Conservation (phyloP, 1,140 invertebrate genomes). For the Carposina sasakii region DNA sequence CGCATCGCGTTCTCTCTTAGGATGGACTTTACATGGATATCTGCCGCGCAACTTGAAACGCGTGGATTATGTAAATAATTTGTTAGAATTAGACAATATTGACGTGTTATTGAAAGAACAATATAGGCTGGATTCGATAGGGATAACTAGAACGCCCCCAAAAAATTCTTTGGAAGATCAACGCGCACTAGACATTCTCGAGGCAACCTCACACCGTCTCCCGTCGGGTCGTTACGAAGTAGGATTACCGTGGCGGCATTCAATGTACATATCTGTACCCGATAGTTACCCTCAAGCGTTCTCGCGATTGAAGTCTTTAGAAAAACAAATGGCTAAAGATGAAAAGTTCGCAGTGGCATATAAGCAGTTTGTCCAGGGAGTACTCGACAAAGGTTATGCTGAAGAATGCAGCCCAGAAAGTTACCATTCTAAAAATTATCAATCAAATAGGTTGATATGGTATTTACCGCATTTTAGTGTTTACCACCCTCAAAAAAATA, state of each 20-base stretch:
- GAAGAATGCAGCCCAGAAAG: conserved; percentile 1
- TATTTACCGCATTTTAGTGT: conserved; percentile 13
- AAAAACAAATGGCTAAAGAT: background rate
- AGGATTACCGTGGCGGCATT: conserved; percentile 3
- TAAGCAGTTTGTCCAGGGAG: background rate
- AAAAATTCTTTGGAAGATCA: background rate
- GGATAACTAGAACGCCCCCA: conserved; percentile 8
- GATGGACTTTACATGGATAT: conserved; percentile 20
- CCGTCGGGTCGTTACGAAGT: conserved; percentile 8
- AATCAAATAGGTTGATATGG: background rate
- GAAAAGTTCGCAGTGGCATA: background rate
- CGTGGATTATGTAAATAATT: conserved; percentile 12
- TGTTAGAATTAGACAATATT: background rate
- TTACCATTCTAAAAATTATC: background rate
- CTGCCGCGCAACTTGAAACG: conserved; percentile 3
- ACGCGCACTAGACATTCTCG: conserved; percentile 11
- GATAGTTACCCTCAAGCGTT: conserved; percentile 7
- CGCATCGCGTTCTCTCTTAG: conserved; percentile 14
- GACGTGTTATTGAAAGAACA: conserved; percentile 13
- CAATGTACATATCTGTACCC: background rate
- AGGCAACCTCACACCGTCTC: background rate
- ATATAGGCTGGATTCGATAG: conserved; percentile 22
- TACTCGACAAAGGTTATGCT: conserved; percentile 7
- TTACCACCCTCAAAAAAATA: conserved; percentile 12
- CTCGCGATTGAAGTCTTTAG: conserved; percentile 1